Conservation (phyloP, 2,113 vertebrate genomes). For the Pao palembangensis region DNA sequence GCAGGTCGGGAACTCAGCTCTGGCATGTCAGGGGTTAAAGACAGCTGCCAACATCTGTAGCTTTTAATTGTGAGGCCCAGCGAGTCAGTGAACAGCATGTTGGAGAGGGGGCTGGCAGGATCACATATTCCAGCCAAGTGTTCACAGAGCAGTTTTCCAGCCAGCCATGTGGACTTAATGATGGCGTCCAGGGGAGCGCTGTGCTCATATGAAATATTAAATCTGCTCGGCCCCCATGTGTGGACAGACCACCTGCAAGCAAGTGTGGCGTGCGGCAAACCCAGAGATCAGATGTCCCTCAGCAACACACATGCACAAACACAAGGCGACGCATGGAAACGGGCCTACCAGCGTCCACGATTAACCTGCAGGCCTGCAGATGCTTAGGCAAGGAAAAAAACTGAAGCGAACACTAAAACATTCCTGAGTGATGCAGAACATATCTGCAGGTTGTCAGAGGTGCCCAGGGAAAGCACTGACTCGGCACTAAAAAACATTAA, state of each 20-base stretch:
- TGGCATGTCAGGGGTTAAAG: constrained; percentile 63
- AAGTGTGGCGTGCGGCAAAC: constrained; percentile 71
- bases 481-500: constrained; percentile 42
- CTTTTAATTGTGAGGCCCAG: constrained; percentile 89
- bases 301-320: constrained; percentile 61
- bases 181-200: constrained; percentile 85
- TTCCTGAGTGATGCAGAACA: too few species aligned
- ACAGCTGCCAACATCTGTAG: constrained; percentile 88
- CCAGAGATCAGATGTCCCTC: constrained; percentile 68
- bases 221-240: constrained; percentile 83
- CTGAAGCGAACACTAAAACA: not conserved
- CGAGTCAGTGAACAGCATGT: constrained; percentile 77
- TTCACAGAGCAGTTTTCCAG: constrained; percentile 94
- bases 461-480: not conserved
- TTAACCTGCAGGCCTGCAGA: constrained; percentile 36
- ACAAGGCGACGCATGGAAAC: constrained; percentile 7
- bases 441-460: too few species aligned
- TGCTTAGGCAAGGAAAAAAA: constrained; percentile 39
- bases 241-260: constrained; percentile 92
- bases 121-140: constrained; percentile 90
- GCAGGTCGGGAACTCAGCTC: constrained; percentile 11
- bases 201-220: constrained; percentile 96
- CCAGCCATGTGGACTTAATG: constrained; percentile 97
- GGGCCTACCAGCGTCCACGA: constrained; percentile 23
- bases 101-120: constrained; percentile 80